Base-by-base conservation (phyloP, 2,113 vertebrate species). In the Brachyhypopomus gauderio region DNA sequence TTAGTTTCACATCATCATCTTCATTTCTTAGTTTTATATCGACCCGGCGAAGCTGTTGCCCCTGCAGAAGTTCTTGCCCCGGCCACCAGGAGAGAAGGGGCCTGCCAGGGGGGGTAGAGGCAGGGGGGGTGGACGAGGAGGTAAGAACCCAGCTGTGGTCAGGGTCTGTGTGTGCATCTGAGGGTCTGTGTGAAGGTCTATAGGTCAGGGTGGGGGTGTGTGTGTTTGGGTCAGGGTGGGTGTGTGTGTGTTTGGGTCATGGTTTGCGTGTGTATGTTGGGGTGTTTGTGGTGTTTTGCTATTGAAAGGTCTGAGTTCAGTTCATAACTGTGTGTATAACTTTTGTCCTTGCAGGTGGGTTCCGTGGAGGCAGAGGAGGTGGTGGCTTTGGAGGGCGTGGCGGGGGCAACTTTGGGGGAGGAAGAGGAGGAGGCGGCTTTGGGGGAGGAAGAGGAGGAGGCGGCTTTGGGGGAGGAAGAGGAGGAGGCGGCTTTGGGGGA, bases 41-140 rank as follows among this genome's bases (percentile, higher is more conserved):
- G 98, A 99, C 84, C 98, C 97, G 9, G 96, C 95, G 88, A 99
- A 98, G 89, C 90, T 99, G 45, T 90, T 99, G 0, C 98, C 97
- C 0, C 92, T 99, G 82, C 98, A 99, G 86, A 94, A 97, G 34
- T 99, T 99, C 92, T 92, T 99, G 41, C 98, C 98, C 34, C 93
- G 96, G 58, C 97, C 97, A 0, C 96, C 97, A 0, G 98, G 97
- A 81, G 98, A 97, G 89, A 99, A 96, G 88, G 95, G 96, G 4
- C 92, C 94, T 1, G 93, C 95, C 0, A 92, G 96, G 89, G 98
- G 98, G 22, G 95, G 96, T 5, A 88, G 96, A 58, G 94, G 96
- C 36, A 84, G 95, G 83, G 93, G 96, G 0, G 94, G 95, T 55
- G 91, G 94, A 45, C 90, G 95, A 79, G 95, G 95, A 0, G 93